A percentile compares a stretch with the other conserved stretches of the same genome.
These are phyloP conservation scores for Synaphobranchus kaupii DNA, from an alignment of 2,797 vertebrate species.

Conservation along the genomic window DNA sequence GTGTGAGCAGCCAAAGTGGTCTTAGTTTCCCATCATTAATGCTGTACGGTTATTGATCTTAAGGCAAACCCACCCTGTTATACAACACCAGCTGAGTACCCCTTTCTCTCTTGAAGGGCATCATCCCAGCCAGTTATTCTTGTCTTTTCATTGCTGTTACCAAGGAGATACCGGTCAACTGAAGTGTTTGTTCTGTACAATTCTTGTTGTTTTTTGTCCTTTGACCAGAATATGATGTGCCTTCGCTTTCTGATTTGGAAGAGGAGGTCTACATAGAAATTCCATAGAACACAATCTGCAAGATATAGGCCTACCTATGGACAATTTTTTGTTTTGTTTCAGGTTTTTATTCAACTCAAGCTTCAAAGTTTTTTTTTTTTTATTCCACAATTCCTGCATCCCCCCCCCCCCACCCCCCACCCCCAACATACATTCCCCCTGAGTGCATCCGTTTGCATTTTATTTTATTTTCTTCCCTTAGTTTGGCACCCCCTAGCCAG, in stretches of 20 bases:
- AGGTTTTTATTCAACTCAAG: background rate
- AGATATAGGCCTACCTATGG: background rate
- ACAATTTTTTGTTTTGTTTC: background rate
- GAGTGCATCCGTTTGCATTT: too few species aligned
- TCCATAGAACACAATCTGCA: background rate
- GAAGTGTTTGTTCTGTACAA: background rate
- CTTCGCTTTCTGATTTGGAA: background rate
- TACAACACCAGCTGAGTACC: background rate
- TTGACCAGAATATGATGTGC: background rate
- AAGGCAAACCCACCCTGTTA: background rate
- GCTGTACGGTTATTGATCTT: background rate
- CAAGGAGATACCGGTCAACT: background rate
- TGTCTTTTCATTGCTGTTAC: background rate
- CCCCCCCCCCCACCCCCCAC: too few species aligned
- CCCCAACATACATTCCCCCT: background rate
- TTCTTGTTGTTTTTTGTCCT: background rate
- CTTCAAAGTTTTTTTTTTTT: too few species aligned
- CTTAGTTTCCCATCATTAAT: slow-evolving; percentile 21
- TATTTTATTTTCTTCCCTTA: too few species aligned
- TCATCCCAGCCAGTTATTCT: background rate
- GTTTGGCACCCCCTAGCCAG: too few species aligned
- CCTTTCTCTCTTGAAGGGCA: background rate
- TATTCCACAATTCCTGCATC: background rate
- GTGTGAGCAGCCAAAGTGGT: slow-evolving; percentile 39
- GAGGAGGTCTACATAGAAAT: background rate